Percentiles rank a stretch among this genome's conserved stretches.
Conservation (phyloP, 2,797 vertebrate genomes). For the Crocidura indochinensis region DNA sequence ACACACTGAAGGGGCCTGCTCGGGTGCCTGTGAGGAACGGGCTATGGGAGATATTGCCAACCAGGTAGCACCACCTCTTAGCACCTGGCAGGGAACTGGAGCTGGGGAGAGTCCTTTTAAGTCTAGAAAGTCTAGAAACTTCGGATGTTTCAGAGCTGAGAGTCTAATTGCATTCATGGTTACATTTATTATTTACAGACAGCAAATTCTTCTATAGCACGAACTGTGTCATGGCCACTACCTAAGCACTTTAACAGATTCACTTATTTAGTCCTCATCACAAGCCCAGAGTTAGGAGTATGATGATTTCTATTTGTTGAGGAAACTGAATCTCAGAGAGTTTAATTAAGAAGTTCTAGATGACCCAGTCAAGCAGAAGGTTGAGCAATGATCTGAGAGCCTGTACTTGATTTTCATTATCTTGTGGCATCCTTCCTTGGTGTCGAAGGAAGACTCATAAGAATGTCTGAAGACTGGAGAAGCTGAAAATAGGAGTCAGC, state of each 20-base stretch:
- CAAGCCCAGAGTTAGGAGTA: neutral
- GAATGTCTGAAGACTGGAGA: neutral
- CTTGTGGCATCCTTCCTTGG: neutral
- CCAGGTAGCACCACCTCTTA: neutral
- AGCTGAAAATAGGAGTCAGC: neutral
- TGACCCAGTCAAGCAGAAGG: neutral
- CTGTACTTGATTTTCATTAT: neutral
- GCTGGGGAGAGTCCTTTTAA: neutral
- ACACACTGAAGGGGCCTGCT: neutral
- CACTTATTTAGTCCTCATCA: constrained; percentile 47
- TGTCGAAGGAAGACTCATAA: constrained; percentile 7
- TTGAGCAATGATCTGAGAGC: neutral
- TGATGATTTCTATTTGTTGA: neutral
- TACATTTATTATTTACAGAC: constrained; percentile 60
- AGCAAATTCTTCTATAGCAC: constrained; percentile 44
- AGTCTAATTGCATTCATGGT: neutral
- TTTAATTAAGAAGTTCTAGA: neutral
- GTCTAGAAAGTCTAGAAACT: neutral
- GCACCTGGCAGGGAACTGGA: neutral
- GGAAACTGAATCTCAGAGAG: constrained; percentile 42
- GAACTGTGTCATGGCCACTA: neutral
- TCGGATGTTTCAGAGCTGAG: neutral
- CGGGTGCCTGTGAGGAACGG: neutral
- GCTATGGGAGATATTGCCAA: neutral
- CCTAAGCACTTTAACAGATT: constrained; percentile 43